These are phyloP conservation scores for Clusia tigrina DNA, from an alignment of 2,888 invertebrate genomes.

Conservation along the genomic window DNA sequence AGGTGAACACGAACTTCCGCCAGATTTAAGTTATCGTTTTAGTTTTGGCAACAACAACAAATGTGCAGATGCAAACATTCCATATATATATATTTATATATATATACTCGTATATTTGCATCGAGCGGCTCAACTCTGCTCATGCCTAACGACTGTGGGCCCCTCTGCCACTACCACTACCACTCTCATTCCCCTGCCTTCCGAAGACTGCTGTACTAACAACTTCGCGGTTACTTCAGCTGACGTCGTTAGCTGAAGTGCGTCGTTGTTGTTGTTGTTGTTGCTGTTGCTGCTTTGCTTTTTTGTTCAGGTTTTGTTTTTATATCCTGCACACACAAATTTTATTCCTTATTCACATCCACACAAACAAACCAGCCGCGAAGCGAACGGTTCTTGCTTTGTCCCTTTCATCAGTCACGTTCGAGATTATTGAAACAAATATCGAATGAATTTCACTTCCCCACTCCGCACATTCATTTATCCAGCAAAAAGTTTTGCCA, in stretches of 20 bases:
- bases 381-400: too few relatives aligned
- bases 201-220: background rate
- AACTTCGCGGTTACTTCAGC: background rate
- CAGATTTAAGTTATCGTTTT: background rate
- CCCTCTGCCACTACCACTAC: too few relatives aligned
- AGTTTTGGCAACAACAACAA: background rate
- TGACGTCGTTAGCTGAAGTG: background rate
- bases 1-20: background rate
- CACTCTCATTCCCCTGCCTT: background rate
- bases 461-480: background rate
- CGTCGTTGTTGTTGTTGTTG: too few relatives aligned
- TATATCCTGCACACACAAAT: too few relatives aligned
- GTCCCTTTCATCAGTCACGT: constrained; percentile 20
- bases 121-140: too few relatives aligned
- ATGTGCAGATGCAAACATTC: too few relatives aligned
- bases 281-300: too few relatives aligned
- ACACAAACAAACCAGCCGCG: too few relatives aligned
- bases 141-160: too few relatives aligned
- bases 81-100: too few relatives aligned
- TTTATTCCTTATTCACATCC: constrained; percentile 4
- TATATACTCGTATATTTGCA: too few relatives aligned
- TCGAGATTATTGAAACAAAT: constrained; percentile 28
- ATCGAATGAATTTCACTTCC: constrained; percentile 19
- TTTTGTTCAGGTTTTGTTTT: too few relatives aligned
- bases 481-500: constrained; percentile 11